Conservation (phyloP, 2,797 vertebrate genomes). For the Anguilla pacifica region DNA sequence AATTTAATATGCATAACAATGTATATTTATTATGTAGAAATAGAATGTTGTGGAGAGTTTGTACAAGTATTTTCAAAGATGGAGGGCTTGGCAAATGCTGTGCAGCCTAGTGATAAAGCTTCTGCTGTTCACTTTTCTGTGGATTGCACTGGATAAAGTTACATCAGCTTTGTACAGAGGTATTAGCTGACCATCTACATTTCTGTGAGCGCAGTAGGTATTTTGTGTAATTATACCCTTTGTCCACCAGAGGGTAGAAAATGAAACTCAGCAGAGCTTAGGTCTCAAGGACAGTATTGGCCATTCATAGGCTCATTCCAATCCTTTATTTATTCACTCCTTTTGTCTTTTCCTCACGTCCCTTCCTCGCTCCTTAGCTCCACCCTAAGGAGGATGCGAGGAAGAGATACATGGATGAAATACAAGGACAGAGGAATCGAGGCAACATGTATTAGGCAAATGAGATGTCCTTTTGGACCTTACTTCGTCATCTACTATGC, state of each 20-base stretch:
- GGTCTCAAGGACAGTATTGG: not conserved
- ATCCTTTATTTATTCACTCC: too few species aligned
- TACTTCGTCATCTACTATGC: too few species aligned
- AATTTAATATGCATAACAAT: not conserved
- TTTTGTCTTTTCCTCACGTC: too few species aligned
- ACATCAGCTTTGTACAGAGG: slow-evolving; percentile 2
- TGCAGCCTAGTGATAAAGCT: not conserved
- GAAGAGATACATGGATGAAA: too few species aligned
- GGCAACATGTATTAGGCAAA: too few species aligned
- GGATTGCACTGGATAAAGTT: not conserved
- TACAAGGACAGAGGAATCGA: too few species aligned
- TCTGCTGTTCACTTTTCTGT: not conserved
- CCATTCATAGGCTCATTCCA: not conserved
- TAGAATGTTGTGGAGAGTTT: slow-evolving; percentile 8
- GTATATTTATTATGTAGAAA: slow-evolving; percentile 34
- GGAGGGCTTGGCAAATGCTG: not conserved
- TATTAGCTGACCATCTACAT: slow-evolving; percentile 5
- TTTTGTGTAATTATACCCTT: not conserved
- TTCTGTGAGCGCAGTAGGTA: not conserved
- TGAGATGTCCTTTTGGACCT: too few species aligned
- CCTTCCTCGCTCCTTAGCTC: too few species aligned
- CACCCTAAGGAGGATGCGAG: too few species aligned
- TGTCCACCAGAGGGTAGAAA: not conserved
- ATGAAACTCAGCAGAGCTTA: not conserved
- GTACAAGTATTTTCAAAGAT: not conserved